Conservation (phyloP, 1,140 invertebrate genomes). For the Araneus ventricosus region DNA sequence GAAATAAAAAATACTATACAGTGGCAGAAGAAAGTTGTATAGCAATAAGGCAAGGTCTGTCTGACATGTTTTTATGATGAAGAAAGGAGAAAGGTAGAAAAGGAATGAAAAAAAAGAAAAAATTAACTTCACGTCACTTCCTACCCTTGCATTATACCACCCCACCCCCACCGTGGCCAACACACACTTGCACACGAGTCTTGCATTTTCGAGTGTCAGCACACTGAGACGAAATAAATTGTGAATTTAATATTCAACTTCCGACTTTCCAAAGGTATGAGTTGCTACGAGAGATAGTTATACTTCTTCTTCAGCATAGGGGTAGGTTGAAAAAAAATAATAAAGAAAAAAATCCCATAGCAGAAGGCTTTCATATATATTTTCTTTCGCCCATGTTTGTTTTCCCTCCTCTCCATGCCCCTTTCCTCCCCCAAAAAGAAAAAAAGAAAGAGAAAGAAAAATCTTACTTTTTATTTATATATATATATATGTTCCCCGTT, state of each 20-base stretch:
- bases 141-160: neutral
- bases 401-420: neutral
- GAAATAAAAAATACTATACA: neutral
- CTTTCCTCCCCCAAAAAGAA: neutral
- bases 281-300: slow-evolving; percentile 43
- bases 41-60: slow-evolving; percentile 40
- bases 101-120: slow-evolving; percentile 1
- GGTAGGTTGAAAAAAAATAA: neutral
- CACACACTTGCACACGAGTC: neutral
- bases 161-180: neutral
- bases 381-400: slow-evolving; percentile 28
- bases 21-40: neutral
- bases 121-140: slow-evolving; percentile 40
- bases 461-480: slow-evolving; percentile 30
- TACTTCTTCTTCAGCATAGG: slow-evolving; percentile 10
- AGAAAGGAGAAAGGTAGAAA: slow-evolving; percentile 1
- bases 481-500: neutral
- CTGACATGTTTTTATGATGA: slow-evolving; percentile 60
- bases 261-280: slow-evolving; percentile 5
- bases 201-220: slow-evolving; percentile 59
- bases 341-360: neutral
- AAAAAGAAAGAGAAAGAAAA: neutral
- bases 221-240: slow-evolving; percentile 51
- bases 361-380: slow-evolving; percentile 30
- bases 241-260: slow-evolving; percentile 63